Percentiles rank a stretch among this genome's conserved stretches.
phyloP scores from a whole-genome alignment of 2,888 invertebrate genomes.

The Chirona hameri region DNA sequence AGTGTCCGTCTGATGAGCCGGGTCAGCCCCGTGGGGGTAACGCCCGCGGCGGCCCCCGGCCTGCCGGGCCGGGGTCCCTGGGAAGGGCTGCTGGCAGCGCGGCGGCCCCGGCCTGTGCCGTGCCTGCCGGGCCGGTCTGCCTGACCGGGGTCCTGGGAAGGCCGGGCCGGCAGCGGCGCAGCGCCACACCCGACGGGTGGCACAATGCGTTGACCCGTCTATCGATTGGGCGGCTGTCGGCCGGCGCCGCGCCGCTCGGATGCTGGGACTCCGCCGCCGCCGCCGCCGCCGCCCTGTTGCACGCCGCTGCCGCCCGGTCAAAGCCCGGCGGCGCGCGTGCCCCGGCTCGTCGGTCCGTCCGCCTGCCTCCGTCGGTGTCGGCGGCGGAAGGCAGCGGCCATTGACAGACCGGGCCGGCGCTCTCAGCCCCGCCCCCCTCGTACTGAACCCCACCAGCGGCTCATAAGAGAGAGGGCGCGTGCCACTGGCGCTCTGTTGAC shows the following conservation, averaged over 20 bases:
- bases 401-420: background rate
- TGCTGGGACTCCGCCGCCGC: background rate
- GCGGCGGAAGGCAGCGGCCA: background rate
- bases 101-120: too few relatives aligned
- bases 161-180: background rate
- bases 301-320: constrained; percentile 10
- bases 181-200: background rate
- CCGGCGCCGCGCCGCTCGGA: background rate
- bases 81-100: too few relatives aligned
- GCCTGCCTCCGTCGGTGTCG: background rate
- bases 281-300: constrained; percentile 5
- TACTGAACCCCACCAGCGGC: background rate
- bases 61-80: background rate
- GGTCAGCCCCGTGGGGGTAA: too few relatives aligned
- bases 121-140: too few relatives aligned
- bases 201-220: constrained; percentile 13
- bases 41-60: too few relatives aligned
- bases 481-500: too few relatives aligned
- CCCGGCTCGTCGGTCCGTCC: background rate
- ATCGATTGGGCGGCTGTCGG: background rate
- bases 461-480: too few relatives aligned
- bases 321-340: background rate
- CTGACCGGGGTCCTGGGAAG: too few relatives aligned
- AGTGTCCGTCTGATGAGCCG: too few relatives aligned
- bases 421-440: background rate